A percentile compares a stretch with the other conserved stretches of the same genome.
These are phyloP conservation scores for Leptodactylus fuscus DNA, from an alignment of 2,113 vertebrate genomes.

Conservation along the genomic window DNA sequence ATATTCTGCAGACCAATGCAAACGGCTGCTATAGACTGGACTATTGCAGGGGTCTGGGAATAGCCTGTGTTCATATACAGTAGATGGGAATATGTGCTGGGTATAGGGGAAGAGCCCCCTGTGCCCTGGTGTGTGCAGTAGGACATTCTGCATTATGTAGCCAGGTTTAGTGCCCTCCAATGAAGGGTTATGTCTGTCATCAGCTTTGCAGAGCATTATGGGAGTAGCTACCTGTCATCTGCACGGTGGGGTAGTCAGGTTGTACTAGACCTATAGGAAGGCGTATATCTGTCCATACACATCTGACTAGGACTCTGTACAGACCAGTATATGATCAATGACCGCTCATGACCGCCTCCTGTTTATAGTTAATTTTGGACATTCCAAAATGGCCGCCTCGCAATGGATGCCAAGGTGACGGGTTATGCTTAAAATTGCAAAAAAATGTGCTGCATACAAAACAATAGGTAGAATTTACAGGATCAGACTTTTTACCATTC, in stretches of 20 bases:
- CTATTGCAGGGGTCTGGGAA: neutral
- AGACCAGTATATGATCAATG: no score
- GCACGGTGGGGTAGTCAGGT: neutral
- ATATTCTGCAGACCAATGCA: neutral
- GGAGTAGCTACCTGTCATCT: neutral
- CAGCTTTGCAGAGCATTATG: neutral
- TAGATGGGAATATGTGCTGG: no score
- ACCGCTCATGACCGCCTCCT: neutral
- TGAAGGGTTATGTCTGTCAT: neutral
- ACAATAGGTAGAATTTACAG: no score
- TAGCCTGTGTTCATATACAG: neutral
- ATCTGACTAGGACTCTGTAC: no score
- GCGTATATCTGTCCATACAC: no score
- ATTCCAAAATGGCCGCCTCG: neutral
- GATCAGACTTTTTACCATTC: no score
- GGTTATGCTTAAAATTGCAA: neutral
- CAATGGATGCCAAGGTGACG: neutral
- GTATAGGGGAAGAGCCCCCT: neutral
- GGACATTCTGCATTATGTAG: neutral
- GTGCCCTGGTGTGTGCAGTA: no score
- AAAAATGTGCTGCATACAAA: neutral
- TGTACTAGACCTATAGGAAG: neutral
- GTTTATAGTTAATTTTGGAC: neutral
- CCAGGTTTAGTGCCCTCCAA: neutral
- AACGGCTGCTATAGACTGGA: neutral